These are phyloP conservation scores for Gymnoscopelus microlampas DNA, from an alignment of 2,797 vertebrate species.

Conservation along the genomic window DNA sequence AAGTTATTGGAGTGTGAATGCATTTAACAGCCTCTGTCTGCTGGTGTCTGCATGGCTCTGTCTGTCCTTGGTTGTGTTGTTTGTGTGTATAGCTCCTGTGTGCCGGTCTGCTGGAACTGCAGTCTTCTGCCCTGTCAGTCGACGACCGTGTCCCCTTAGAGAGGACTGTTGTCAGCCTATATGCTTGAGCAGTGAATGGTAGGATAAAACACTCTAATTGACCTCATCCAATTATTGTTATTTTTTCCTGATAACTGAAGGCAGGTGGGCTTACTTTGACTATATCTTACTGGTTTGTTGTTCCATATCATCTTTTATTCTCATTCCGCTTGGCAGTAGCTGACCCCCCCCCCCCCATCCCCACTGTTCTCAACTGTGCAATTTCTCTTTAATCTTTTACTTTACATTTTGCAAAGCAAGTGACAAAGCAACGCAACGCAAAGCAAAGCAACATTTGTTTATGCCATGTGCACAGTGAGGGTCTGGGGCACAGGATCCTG, in stretches of 20 bases:
- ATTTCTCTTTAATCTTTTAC: too few relatives aligned
- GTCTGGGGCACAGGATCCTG: too few relatives aligned
- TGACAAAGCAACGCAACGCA: too few relatives aligned
- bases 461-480: too few relatives aligned
- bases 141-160: slow-evolving; percentile 23
- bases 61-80: background rate
- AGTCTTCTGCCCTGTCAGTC: slow-evolving; percentile 35
- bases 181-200: background rate
- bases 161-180: slow-evolving; percentile 1
- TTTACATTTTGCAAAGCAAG: too few relatives aligned
- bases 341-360: background rate
- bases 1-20: slow-evolving; percentile 80
- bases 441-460: too few relatives aligned
- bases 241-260: background rate
- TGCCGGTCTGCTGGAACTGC: slow-evolving; percentile 23
- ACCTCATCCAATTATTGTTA: background rate
- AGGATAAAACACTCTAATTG: slow-evolving; percentile 9
- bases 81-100: background rate
- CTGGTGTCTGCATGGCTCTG: slow-evolving; percentile 20
- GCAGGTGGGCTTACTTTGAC: background rate
- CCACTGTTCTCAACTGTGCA: too few relatives aligned
- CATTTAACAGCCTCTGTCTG: slow-evolving; percentile 71
- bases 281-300: background rate
- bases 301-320: background rate
- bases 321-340: background rate